Conservation (phyloP, 1,140 invertebrate species). For the Ips nitidus region DNA sequence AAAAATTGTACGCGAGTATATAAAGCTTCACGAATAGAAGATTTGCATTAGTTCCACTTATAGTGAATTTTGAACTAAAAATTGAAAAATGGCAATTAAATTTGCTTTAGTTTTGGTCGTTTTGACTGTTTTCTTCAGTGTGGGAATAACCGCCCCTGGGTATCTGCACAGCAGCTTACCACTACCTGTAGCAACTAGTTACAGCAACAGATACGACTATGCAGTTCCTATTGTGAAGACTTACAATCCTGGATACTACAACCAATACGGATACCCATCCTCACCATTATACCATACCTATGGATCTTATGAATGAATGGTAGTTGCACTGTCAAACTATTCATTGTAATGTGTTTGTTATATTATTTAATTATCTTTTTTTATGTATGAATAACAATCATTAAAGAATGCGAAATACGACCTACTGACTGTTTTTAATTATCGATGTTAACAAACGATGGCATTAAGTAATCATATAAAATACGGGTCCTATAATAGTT, state of each 20-base stretch:
- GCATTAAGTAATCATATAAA: too few species aligned
- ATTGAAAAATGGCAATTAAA: neutral
- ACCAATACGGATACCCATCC: constrained; percentile 20
- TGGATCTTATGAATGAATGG: too few species aligned
- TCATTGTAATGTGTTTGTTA: too few species aligned
- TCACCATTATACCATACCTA: too few species aligned
- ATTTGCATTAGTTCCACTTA: neutral
- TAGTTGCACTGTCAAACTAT: too few species aligned
- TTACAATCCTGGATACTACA: constrained; percentile 10
- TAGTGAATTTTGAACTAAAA: constrained; percentile 1
- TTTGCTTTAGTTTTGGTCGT: neutral
- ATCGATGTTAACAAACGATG: too few species aligned
- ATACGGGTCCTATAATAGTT: too few species aligned
- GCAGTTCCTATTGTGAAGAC: constrained; percentile 23
- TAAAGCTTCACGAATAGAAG: neutral
- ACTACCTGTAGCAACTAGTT: constrained; percentile 22
- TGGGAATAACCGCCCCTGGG: neutral
- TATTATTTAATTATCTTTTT: too few species aligned
- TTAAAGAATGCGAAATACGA: too few species aligned
- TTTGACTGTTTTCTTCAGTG: constrained; percentile 1
- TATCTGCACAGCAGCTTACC: neutral
- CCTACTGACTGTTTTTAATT: too few species aligned
- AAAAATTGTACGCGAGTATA: neutral
- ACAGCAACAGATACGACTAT: constrained; percentile 25
- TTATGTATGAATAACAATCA: too few species aligned